Evolutionary conservation across 2,888 invertebrate genomes (phyloP).

Genomic region (Acheta domesticus): DNA sequence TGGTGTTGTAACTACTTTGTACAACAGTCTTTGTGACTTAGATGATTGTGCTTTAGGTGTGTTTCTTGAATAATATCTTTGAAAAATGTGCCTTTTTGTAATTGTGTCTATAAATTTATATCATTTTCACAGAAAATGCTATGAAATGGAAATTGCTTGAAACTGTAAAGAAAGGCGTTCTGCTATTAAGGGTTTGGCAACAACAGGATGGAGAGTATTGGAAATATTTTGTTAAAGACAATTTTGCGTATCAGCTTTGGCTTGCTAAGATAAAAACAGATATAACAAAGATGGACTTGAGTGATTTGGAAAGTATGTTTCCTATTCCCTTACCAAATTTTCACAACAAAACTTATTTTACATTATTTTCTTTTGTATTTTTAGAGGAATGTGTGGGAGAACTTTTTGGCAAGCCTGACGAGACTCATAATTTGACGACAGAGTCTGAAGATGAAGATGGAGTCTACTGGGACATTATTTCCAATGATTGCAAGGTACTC

Average conservation of each 20-base stretch:
- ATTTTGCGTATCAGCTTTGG: background rate
- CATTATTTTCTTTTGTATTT: background rate
- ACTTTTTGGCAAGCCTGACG: background rate
- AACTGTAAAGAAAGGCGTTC: background rate
- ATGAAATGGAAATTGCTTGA: background rate
- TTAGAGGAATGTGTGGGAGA: background rate
- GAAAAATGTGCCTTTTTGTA: no score
- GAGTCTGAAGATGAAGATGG: background rate
- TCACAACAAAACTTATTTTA: background rate
- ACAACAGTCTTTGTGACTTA: background rate
- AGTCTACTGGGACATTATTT: background rate
- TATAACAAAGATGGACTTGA: background rate
- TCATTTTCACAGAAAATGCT: no score
- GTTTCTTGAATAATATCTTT: background rate
- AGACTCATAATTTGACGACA: background rate
- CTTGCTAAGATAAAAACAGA: background rate
- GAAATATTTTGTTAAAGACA: background rate
- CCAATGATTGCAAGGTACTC: background rate
- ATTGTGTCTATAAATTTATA: no score
- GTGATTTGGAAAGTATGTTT: conserved; percentile 1
- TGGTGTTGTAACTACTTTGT: background rate
- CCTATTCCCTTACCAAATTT: background rate
- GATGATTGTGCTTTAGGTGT: background rate
- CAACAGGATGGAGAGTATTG: background rate
- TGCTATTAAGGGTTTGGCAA: background rate